Percentiles rank a stretch among this genome's conserved stretches.
These are phyloP conservation scores for Masticophis lateralis DNA, from an alignment of 2,797 vertebrate genomes.

Conservation along the genomic window DNA sequence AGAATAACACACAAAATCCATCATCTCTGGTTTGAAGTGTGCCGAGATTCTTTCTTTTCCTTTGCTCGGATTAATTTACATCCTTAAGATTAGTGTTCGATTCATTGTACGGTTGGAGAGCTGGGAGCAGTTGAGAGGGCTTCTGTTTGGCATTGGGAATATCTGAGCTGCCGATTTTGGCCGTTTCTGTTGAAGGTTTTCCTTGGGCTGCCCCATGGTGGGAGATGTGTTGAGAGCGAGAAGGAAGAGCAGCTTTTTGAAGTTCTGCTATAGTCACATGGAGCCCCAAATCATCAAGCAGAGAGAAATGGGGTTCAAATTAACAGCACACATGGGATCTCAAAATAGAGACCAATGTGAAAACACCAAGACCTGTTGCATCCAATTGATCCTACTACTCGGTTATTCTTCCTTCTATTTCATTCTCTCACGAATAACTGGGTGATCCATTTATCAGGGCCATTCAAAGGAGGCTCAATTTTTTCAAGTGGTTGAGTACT, in stretches of 20 bases:
- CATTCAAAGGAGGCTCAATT: background rate
- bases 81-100: background rate
- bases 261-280: background rate
- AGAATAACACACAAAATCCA: background rate
- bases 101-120: background rate
- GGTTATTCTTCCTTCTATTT: background rate
- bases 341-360: background rate
- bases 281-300: background rate
- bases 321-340: background rate
- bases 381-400: background rate
- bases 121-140: background rate
- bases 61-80: background rate
- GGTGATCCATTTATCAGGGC: background rate
- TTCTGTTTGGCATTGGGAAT: background rate
- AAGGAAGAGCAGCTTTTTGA: background rate
- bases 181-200: background rate
- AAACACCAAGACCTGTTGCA: background rate
- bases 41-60: background rate
- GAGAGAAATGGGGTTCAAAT: background rate
- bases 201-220: background rate
- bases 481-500: background rate
- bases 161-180: background rate
- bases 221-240: background rate
- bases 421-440: background rate
- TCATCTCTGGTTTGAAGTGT: background rate